Percentiles rank a stretch among this genome's conserved stretches.
phyloP scores from a whole-genome alignment of 2,113 vertebrate genomes.

The Sylvilagus bachmani region DNA sequence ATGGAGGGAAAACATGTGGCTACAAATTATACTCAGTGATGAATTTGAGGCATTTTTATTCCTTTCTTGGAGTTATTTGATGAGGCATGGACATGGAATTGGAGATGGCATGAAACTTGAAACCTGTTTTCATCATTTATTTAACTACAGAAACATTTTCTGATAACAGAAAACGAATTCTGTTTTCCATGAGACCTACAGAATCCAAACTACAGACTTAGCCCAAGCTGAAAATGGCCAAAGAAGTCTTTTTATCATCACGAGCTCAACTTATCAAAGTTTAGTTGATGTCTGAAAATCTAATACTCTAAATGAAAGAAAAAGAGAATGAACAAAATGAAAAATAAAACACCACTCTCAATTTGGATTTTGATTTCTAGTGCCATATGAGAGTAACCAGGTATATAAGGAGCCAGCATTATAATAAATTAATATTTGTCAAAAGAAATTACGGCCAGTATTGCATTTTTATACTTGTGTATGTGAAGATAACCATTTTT shows the following conservation, averaged over 20 bases:
- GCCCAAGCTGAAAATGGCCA: conserved; percentile 12
- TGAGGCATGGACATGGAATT: not conserved
- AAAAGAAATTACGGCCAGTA: not conserved
- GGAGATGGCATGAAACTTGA: conserved; percentile 19
- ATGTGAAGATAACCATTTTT: not conserved
- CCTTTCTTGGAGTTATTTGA: conserved; percentile 5
- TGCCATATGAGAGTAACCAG: not conserved
- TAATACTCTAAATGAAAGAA: not conserved
- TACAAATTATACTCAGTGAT: not conserved
- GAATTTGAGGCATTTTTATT: conserved; percentile 43
- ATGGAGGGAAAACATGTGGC: not conserved
- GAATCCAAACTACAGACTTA: conserved; percentile 3
- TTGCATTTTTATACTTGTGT: not conserved
- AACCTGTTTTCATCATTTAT: not conserved
- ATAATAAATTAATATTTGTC: not conserved
- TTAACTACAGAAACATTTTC: conserved; percentile 2
- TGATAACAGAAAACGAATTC: conserved; percentile 21
- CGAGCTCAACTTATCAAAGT: not conserved
- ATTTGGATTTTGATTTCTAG: not conserved
- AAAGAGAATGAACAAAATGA: not conserved
- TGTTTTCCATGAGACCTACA: not conserved
- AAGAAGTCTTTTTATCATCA: not conserved
- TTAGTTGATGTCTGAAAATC: not conserved
- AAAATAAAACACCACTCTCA: not conserved
- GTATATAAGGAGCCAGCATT: not conserved